phyloP scores from a whole-genome alignment of 1,140 invertebrate genomes.

The Pseudomyrmex sp. region DNA sequence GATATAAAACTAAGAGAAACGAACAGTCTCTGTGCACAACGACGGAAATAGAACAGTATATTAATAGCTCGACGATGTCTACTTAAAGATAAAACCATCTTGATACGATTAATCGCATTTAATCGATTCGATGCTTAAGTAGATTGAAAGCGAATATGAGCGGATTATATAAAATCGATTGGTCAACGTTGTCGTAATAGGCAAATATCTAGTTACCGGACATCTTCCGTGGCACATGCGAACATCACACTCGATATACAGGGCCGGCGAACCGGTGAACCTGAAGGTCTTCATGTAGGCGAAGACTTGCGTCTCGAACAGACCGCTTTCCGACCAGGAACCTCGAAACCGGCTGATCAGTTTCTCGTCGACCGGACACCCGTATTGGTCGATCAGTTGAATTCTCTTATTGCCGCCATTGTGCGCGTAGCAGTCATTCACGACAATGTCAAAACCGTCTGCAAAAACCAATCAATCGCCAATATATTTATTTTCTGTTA shows the following conservation, averaged over 20 bases:
- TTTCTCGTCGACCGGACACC: conserved; percentile 97
- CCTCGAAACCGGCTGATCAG: conserved; percentile 96
- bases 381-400: conserved; percentile 96
- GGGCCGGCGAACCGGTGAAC: conserved; percentile 96
- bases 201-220: conserved; percentile 88
- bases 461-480: conserved; percentile 57
- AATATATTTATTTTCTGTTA: too few relatives aligned
- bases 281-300: conserved; percentile 98
- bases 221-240: conserved; percentile 97
- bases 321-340: conserved; percentile 94
- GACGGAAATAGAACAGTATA: neutral
- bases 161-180: too few relatives aligned
- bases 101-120: neutral
- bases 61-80: neutral
- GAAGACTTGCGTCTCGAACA: conserved; percentile 97
- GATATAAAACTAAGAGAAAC: neutral
- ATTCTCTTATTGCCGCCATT: conserved; percentile 97
- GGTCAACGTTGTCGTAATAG: neutral
- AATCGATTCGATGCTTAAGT: neutral
- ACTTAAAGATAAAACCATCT: neutral
- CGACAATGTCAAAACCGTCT: conserved; percentile 98
- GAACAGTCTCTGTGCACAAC: neutral
- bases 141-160: neutral
- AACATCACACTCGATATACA: conserved; percentile 98
- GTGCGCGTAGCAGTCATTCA: conserved; percentile 97